phyloP scores from a whole-genome alignment of 1,140 invertebrate species.

The Neotoxoptera formosana region DNA sequence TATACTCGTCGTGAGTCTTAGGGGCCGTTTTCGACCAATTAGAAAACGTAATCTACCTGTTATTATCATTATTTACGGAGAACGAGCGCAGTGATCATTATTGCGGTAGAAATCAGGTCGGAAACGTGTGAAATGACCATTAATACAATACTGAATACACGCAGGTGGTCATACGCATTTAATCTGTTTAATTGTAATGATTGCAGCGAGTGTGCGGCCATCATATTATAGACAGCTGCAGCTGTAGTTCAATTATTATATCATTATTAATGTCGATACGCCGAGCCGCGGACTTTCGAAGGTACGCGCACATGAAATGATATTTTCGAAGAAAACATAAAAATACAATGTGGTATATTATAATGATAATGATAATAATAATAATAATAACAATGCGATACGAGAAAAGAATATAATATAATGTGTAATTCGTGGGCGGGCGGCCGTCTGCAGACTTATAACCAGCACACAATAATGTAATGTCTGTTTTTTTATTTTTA shows the following conservation, averaged over 20 bases:
- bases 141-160: too few relatives aligned
- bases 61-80: not conserved
- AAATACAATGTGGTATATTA: not conserved
- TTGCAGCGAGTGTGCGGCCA: too few relatives aligned
- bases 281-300: not conserved
- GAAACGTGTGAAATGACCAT: not conserved
- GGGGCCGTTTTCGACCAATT: not conserved
- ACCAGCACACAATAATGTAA: too few relatives aligned
- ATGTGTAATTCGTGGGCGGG: too few relatives aligned
- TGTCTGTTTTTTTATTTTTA: too few relatives aligned
- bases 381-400: too few relatives aligned
- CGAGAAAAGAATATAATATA: too few relatives aligned
- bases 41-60: not conserved
- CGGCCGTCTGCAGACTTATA: too few relatives aligned
- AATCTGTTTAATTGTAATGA: not conserved
- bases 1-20: not conserved
- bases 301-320: not conserved
- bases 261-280: not conserved
- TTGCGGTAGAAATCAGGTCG: not conserved
- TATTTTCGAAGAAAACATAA: not conserved
- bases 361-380: not conserved
- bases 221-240: too few relatives aligned
- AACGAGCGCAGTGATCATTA: not conserved
- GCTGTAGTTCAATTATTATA: slow-evolving; percentile 7
- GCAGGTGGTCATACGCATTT: not conserved